These are phyloP conservation scores for Gracilinanus agilis DNA, from an alignment of 2,113 vertebrate genomes.

Conservation along the genomic window DNA sequence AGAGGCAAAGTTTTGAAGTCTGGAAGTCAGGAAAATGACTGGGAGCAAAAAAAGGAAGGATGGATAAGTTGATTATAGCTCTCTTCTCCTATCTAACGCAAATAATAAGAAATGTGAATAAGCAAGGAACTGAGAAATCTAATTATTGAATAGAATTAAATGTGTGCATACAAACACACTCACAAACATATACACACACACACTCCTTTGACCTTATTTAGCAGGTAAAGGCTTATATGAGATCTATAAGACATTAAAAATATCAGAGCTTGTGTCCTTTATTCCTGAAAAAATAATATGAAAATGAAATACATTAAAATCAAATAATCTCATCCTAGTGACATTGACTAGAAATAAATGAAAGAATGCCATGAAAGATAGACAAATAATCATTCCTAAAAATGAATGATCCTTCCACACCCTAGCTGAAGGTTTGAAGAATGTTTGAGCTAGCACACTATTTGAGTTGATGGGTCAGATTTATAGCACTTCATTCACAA, in stretches of 20 bases:
- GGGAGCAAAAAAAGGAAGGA: no score
- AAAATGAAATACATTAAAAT: slow-evolving; percentile 46
- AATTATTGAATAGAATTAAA: background rate
- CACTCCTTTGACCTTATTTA: background rate
- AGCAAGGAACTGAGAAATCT: background rate
- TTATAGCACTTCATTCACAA: background rate
- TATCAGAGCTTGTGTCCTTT: background rate
- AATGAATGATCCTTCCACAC: background rate
- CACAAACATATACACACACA: background rate
- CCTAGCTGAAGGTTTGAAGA: slow-evolving; percentile 6
- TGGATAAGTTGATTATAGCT: no score
- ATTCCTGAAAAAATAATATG: slow-evolving; percentile 43
- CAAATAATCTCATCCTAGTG: background rate
- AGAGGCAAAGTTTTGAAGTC: no score
- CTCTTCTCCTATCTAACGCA: no score
- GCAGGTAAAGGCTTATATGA: background rate
- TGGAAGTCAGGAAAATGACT: no score
- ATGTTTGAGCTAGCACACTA: background rate
- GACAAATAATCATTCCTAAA: slow-evolving; percentile 2
- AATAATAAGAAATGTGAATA: no score
- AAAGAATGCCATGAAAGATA: slow-evolving; percentile 26
- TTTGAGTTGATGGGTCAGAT: background rate
- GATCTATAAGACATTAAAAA: slow-evolving; percentile 28
- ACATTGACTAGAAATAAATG: background rate
- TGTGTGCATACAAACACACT: background rate